These are phyloP conservation scores for Drosophila imparisetae DNA, from an alignment of 2,888 invertebrate species.

Conservation along the genomic window DNA sequence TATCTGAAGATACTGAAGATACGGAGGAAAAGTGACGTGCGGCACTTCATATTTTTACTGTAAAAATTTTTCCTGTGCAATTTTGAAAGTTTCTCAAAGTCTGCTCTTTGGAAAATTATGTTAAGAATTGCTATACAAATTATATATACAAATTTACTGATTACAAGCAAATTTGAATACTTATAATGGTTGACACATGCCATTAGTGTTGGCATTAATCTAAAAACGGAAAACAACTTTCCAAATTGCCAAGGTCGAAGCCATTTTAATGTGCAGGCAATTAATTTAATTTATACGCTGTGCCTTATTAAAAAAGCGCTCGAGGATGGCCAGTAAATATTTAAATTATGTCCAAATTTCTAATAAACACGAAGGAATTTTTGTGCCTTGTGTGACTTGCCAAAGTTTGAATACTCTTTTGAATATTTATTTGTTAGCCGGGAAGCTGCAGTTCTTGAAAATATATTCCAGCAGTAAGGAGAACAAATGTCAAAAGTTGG, in stretches of 20 bases:
- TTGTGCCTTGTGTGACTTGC: too few relatives aligned
- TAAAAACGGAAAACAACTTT: slow-evolving; percentile 26
- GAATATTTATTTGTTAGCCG: not conserved
- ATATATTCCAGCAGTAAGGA: not conserved
- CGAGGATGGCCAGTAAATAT: slow-evolving; percentile 36
- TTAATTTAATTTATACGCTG: slow-evolving; percentile 64
- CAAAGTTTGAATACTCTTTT: slow-evolving; percentile 23
- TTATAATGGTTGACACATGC: slow-evolving; percentile 22
- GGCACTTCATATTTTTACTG: not conserved
- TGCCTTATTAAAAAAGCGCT: slow-evolving; percentile 57
- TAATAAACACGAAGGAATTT: slow-evolving; percentile 16
- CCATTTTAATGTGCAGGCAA: slow-evolving; percentile 55
- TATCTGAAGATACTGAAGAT: slow-evolving; percentile 37
- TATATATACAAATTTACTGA: slow-evolving; percentile 22
- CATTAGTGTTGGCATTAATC: slow-evolving; percentile 18
- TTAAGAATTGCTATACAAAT: not conserved
- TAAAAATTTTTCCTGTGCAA: not conserved
- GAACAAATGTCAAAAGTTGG: not conserved
- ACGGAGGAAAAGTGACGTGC: not conserved
- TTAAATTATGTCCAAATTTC: slow-evolving; percentile 40
- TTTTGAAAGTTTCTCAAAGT: not conserved
- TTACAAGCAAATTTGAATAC: slow-evolving; percentile 14
- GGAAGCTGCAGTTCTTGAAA: not conserved
- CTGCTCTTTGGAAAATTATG: not conserved
- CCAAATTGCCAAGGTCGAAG: slow-evolving; percentile 49